Evolutionary conservation across 2,888 invertebrate species (phyloP), one percentile per base, ranked within the genome.

Genomic region (Gerris lacustris): DNA sequence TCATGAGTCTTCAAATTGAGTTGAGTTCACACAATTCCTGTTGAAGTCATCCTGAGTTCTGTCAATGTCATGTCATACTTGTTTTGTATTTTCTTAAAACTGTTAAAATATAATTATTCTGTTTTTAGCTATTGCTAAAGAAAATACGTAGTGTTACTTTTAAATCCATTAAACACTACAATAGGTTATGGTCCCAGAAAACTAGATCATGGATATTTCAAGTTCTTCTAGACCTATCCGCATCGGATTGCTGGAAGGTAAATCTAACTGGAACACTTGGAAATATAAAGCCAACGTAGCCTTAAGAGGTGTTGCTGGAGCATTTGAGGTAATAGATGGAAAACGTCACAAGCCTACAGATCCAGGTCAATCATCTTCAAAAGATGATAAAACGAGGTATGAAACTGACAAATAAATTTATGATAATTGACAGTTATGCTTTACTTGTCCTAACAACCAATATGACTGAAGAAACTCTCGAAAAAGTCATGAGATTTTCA

Each of bases 401-500:
- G 68, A 67, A 44, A 67, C 18, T n/a, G 45, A 67, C 11, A 15
- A 45, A 44, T 1, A 63, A 31, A n/a, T 69, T 63, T 31, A 31
- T 31, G 6, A 69, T n/a, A 18, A 63, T 44, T 44, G 69, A 63
- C 69, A 69, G 69, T 63, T 55, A n/a, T 63, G 69, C 63, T 31
- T 43, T 73, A 62, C 63, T 74, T 31, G 47, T 73, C 63, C 18
- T 75, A 47, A 74, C 75, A 0, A 72, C 70, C 44, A 73, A 75
- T 73, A 74, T 73, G 71, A 70, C 74, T 15, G 69, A 74, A 70
- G 72, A 72, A 44, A 74, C 75, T 44, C 69, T 75, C 31, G 62
- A 72, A 66, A 75, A 75, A 64, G 72, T 75, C 17, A 73, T 75
- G 72, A 72, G 75, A 62, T 69, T 75, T 66, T 47, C 68, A 55